phyloP scores from a whole-genome alignment of 2,113 vertebrate species.

The Anguilla japonica region DNA sequence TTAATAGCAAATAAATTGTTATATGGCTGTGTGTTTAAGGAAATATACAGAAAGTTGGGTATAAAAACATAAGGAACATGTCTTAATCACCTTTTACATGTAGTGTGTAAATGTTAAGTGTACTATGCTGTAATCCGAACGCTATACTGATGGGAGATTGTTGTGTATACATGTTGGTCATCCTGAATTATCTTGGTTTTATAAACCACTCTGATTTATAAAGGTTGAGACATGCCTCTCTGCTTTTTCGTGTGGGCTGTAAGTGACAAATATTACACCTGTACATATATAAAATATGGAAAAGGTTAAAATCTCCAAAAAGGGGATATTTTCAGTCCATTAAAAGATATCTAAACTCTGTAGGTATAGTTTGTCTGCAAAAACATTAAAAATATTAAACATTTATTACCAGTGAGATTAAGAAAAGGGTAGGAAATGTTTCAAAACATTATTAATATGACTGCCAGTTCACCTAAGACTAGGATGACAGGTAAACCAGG shows the following conservation, averaged over 20 bases:
- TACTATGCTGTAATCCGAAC: conserved; percentile 66
- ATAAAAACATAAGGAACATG: conserved; percentile 53
- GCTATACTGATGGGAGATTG: conserved; percentile 73
- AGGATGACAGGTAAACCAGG: too few species aligned
- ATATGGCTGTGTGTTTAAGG: conserved; percentile 89
- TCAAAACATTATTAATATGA: too few species aligned
- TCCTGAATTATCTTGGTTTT: conserved; percentile 80
- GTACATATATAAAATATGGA: too few species aligned
- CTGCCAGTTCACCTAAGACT: too few species aligned
- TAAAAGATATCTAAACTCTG: too few species aligned
- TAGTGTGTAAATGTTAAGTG: conserved; percentile 72
- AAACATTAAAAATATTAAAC: too few species aligned
- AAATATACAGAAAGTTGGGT: conserved; percentile 64
- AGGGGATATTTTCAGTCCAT: too few species aligned
- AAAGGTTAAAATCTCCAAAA: too few species aligned
- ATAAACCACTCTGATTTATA: conserved; percentile 81
- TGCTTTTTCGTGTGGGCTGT: conserved; percentile 35
- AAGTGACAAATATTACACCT: too few species aligned
- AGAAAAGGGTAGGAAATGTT: too few species aligned
- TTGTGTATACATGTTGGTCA: conserved; percentile 78
- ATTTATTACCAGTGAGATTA: too few species aligned
- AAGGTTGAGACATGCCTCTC: conserved; percentile 62
- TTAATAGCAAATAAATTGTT: conserved; percentile 63
- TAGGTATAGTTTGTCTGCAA: too few species aligned
- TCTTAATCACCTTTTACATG: conserved; percentile 58